Evolutionary conservation across 2,113 vertebrate genomes (phyloP).

Genomic region (Bungarus multicinctus): DNA sequence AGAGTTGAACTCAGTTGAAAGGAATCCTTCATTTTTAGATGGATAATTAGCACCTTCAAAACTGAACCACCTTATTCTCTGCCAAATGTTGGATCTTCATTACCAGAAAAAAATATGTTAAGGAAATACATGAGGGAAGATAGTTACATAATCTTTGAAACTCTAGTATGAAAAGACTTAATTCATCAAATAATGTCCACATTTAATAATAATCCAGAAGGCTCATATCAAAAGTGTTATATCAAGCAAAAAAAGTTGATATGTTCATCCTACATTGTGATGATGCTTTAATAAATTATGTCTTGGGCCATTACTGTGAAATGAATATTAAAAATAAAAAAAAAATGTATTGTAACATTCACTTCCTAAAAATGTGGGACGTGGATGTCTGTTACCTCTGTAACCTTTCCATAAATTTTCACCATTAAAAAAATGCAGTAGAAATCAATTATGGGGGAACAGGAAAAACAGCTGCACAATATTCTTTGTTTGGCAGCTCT

Average conservation of each 20-base stretch:
- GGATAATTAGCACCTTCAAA: background rate
- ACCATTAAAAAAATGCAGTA: background rate
- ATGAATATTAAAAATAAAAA: background rate
- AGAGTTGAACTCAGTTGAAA: background rate
- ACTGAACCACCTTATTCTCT: background rate
- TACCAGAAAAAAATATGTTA: background rate
- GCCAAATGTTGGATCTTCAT: background rate
- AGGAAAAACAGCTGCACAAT: background rate
- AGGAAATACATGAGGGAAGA: background rate
- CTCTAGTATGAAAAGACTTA: background rate
- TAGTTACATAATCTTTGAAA: background rate
- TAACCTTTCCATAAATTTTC: background rate
- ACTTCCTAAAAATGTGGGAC: background rate
- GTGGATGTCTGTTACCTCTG: background rate
- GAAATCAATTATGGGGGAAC: background rate
- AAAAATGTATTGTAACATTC: background rate
- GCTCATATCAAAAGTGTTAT: background rate
- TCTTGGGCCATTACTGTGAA: background rate
- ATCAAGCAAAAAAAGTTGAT: background rate
- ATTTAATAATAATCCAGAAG: background rate
- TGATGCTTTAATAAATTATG: background rate
- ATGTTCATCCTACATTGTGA: background rate
- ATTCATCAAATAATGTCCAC: background rate
- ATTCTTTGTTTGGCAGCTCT: background rate
- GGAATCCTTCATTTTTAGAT: background rate